Evolutionary conservation across 2,797 vertebrate genomes (phyloP).

Genomic region (Enteromius afrohamiltoni): DNA sequence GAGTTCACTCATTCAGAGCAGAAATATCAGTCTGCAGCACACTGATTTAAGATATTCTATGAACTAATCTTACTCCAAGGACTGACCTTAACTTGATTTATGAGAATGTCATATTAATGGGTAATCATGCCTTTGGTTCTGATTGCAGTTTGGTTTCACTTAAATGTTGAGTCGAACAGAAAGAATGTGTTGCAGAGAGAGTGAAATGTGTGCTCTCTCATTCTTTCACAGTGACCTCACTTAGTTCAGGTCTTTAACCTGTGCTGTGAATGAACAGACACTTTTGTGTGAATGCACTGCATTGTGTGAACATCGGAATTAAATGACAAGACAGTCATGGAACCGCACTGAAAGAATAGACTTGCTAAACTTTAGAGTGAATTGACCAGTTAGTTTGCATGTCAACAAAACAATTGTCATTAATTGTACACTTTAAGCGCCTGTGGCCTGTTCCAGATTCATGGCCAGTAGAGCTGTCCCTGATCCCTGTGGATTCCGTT

Average conservation of each 20-base stretch:
- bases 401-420: too few relatives aligned
- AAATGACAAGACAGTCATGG: constrained; percentile 29
- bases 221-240: constrained; percentile 40
- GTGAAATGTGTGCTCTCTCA: constrained; percentile 2
- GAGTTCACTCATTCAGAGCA: background rate
- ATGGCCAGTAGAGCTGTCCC: too few relatives aligned
- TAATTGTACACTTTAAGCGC: too few relatives aligned
- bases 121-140: background rate
- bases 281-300: constrained; percentile 7
- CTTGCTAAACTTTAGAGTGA: background rate
- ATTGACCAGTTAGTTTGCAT: background rate
- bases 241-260: constrained; percentile 37
- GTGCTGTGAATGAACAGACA: constrained; percentile 29
- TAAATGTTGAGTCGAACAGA: background rate
- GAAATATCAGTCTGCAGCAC: background rate
- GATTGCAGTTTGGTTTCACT: background rate
- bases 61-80: background rate
- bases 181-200: background rate
- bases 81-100: background rate
- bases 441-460: too few relatives aligned
- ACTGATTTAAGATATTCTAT: background rate
- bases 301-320: constrained; percentile 31
- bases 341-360: background rate
- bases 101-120: background rate
- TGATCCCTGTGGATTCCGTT: too few relatives aligned